phyloP scores from a whole-genome alignment of 2,113 vertebrate species.

The Amia ocellicauda region DNA sequence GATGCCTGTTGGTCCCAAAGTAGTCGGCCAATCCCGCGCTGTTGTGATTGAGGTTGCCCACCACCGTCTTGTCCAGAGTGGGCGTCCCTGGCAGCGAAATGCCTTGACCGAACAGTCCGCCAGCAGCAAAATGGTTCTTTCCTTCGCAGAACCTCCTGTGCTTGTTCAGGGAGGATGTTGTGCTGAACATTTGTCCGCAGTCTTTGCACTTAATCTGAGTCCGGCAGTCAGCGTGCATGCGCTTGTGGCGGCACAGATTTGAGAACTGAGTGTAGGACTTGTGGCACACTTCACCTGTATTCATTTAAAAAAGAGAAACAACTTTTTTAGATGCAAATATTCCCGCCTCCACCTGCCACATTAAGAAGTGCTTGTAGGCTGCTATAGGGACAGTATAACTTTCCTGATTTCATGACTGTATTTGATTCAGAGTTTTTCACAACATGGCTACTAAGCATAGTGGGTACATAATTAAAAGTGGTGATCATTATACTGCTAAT shows the following conservation, averaged over 20 bases:
- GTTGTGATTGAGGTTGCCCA: conserved; percentile 88
- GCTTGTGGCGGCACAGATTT: conserved; percentile 98
- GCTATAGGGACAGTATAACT: too few relatives aligned
- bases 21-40: conserved; percentile 93
- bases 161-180: conserved; percentile 98
- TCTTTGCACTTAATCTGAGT: conserved; percentile 99
- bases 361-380: not conserved
- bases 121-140: conserved; percentile 96
- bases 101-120: conserved; percentile 95
- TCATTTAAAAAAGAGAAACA: conserved; percentile 31
- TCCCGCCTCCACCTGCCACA: not conserved
- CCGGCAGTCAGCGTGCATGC: conserved; percentile 98
- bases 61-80: conserved; percentile 90
- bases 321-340: not conserved
- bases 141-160: conserved; percentile 99
- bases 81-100: conserved; percentile 89
- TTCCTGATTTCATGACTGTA: too few relatives aligned
- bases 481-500: too few relatives aligned
- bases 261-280: conserved; percentile 99
- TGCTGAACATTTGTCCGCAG: conserved; percentile 99
- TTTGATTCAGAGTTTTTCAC: too few relatives aligned
- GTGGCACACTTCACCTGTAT: conserved; percentile 97
- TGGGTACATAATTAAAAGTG: too few relatives aligned
- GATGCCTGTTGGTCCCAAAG: conserved; percentile 94
- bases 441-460: too few relatives aligned